These are phyloP conservation scores for Microctenopoma lineatum DNA, from an alignment of 2,797 vertebrate genomes.

Conservation along the genomic window DNA sequence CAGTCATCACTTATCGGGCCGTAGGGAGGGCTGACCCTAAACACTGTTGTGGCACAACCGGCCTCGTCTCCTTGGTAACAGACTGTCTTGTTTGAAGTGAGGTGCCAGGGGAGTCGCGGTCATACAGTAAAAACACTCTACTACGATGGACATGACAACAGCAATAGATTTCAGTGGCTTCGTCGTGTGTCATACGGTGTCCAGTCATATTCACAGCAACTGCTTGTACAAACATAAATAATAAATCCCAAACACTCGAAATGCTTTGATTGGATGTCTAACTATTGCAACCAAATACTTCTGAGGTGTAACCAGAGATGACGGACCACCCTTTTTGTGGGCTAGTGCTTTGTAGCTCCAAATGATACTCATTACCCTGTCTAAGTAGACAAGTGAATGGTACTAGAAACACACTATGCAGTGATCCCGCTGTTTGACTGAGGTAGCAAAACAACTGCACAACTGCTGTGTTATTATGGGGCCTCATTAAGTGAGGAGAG, in stretches of 20 bases:
- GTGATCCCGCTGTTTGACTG: constrained; percentile 86
- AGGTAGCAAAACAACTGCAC: constrained; percentile 88
- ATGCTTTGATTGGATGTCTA: constrained; percentile 71
- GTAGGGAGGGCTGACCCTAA: constrained; percentile 78
- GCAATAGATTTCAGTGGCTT: constrained; percentile 49
- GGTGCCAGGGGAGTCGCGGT: constrained; percentile 70
- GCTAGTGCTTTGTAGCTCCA: constrained; percentile 80
- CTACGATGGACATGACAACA: constrained; percentile 51
- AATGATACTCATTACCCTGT: constrained; percentile 88
- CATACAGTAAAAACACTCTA: constrained; percentile 61
- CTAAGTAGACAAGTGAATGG: constrained; percentile 86
- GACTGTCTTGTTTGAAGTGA: constrained; percentile 81
- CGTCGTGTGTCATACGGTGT: constrained; percentile 44
- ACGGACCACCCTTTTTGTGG: constrained; percentile 79
- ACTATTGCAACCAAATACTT: constrained; percentile 63
- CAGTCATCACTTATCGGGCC: constrained; percentile 84
- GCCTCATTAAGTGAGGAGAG: constrained; percentile 88
- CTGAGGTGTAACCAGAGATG: constrained; percentile 79
- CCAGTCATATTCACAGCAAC: constrained; percentile 30
- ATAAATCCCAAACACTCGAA: constrained; percentile 52
- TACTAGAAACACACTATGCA: constrained; percentile 82
- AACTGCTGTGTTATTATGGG: constrained; percentile 88
- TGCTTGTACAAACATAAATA: constrained; percentile 45
- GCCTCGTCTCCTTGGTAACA: constrained; percentile 83
- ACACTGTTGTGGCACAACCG: constrained; percentile 78